These are phyloP conservation scores for Crossocerus cetratus DNA, from an alignment of 2,888 invertebrate species.

Conservation along the genomic window DNA sequence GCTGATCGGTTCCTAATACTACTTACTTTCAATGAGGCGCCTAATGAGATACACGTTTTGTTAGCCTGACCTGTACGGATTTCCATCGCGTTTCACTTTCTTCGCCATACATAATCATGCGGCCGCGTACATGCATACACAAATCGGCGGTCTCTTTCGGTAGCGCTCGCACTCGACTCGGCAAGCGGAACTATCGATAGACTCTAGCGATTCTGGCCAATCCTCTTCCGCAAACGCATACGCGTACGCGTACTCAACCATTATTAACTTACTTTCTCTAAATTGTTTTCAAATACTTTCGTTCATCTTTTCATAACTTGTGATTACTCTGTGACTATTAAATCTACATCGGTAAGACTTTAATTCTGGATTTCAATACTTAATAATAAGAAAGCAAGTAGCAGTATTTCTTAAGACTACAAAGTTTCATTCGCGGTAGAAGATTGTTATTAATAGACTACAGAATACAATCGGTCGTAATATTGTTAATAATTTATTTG, in stretches of 20 bases:
- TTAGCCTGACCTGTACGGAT: constrained; percentile 25
- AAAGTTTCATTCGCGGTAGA: too few species aligned
- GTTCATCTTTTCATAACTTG: too few species aligned
- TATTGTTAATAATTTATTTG: too few species aligned
- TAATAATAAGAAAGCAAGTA: too few species aligned
- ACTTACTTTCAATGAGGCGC: constrained; percentile 6
- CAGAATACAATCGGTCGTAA: too few species aligned
- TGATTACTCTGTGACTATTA: too few species aligned
- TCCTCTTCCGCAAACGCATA: constrained; percentile 39
- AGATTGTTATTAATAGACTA: too few species aligned
- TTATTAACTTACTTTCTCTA: constrained; percentile 27
- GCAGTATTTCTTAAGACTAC: too few species aligned
- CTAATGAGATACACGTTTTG: constrained; percentile 31
- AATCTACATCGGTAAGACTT: too few species aligned
- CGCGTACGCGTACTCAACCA: constrained; percentile 21
- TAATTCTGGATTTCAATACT: too few species aligned
- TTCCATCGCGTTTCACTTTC: constrained; percentile 51
- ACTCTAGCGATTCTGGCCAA: constrained; percentile 46
- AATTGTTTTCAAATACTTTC: background rate
- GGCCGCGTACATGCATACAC: constrained; percentile 18
- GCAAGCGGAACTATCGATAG: constrained; percentile 31
- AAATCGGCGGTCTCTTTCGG: constrained; percentile 19
- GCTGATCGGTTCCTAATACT: constrained; percentile 1
- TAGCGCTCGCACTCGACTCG: background rate
- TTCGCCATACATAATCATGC: constrained; percentile 34